phyloP scores from a whole-genome alignment of 2,888 invertebrate species.

The Drosophila macrospina region DNA sequence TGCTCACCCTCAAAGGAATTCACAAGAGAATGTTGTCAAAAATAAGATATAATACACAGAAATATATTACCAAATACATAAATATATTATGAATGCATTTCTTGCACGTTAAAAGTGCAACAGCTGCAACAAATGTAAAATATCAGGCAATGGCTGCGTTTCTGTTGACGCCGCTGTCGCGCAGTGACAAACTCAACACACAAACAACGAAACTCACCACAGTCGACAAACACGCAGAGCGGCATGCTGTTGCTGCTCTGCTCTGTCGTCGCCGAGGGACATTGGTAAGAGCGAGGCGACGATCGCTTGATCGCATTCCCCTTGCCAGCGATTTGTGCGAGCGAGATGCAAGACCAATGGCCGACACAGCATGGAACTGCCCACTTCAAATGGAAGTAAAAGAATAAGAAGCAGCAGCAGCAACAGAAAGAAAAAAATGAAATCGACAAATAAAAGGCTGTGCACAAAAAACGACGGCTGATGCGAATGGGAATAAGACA shows the following conservation, averaged over 20 bases:
- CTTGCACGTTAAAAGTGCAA: constrained; percentile 31
- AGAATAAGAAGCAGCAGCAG: constrained; percentile 27
- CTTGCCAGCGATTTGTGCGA: constrained; percentile 39
- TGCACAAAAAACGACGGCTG: neutral
- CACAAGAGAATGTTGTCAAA: neutral
- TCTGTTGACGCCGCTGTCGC: constrained; percentile 20
- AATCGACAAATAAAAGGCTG: neutral
- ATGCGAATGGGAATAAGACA: constrained; percentile 19
- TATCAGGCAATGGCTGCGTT: constrained; percentile 31
- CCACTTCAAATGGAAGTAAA: constrained; percentile 54
- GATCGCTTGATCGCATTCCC: constrained; percentile 53
- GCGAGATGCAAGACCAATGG: constrained; percentile 80
- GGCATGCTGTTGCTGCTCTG: constrained; percentile 49
- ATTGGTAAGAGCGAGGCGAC: constrained; percentile 58
- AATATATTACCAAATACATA: too few relatives aligned
- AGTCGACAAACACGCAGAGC: constrained; percentile 24
- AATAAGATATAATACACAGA: too few relatives aligned
- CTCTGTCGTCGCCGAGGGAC: constrained; percentile 8
- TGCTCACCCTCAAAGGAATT: too few relatives aligned
- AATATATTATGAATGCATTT: too few relatives aligned
- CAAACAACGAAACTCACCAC: constrained; percentile 42
- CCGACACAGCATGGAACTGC: constrained; percentile 64
- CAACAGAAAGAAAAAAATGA: constrained; percentile 6
- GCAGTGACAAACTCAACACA: constrained; percentile 56
- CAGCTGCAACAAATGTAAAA: constrained; percentile 42